Evolutionary conservation across 1,140 invertebrate genomes (phyloP).

Genomic region (Augochlora pura): DNA sequence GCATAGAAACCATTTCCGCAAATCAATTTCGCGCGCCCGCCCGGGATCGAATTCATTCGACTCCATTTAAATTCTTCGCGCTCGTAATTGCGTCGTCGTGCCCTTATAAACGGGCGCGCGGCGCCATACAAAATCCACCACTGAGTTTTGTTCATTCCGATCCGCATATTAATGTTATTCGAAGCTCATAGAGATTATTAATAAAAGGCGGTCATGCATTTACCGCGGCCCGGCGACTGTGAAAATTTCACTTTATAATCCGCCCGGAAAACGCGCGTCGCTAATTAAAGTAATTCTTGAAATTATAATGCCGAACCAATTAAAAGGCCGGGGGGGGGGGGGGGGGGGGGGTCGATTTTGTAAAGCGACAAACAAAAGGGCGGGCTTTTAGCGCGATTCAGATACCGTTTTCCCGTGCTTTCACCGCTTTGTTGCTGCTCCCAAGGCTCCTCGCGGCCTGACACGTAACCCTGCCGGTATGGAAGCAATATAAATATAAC

Average conservation of each 20-base stretch:
- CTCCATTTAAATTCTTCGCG: background rate
- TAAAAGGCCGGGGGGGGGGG: background rate
- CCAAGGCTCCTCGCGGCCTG: background rate
- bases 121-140: background rate
- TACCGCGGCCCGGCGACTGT: background rate
- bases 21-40: background rate
- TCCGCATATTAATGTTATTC: background rate
- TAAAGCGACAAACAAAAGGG: background rate
- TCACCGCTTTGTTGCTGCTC: background rate
- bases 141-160: background rate
- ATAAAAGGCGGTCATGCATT: background rate
- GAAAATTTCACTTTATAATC: background rate
- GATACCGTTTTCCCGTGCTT: background rate
- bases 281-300: background rate
- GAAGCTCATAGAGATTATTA: background rate
- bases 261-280: background rate
- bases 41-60: background rate
- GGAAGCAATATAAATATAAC: constrained; percentile 6
- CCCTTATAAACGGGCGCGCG: background rate
- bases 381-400: background rate
- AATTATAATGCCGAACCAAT: background rate
- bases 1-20: background rate
- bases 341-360: too few species aligned
- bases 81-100: too few species aligned
- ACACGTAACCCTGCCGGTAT: background rate